phyloP scores from a whole-genome alignment of 2,888 invertebrate genomes.

The Spilarctia lutea region DNA sequence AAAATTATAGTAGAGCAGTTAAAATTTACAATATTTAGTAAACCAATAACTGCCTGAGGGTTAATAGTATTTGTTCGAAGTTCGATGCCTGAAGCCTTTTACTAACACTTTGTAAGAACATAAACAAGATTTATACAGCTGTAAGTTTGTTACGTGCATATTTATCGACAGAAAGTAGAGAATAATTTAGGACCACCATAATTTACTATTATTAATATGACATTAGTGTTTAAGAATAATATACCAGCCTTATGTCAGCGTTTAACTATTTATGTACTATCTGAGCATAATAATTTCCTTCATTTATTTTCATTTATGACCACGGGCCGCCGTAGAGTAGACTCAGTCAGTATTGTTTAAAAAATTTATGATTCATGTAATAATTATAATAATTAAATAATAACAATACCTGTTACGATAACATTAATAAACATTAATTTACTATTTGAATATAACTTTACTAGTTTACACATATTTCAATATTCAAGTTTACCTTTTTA shows the following conservation, averaged over 20 bases:
- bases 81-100: constrained; percentile 31
- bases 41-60: background rate
- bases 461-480: background rate
- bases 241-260: constrained; percentile 25
- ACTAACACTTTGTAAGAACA: constrained; percentile 33
- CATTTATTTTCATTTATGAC: constrained; percentile 50
- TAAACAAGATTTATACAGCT: constrained; percentile 40
- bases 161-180: constrained; percentile 44
- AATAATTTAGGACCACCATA: constrained; percentile 33
- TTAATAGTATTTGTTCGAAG: constrained; percentile 8
- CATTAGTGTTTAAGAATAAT: constrained; percentile 45
- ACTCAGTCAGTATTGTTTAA: background rate
- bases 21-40: background rate
- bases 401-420: background rate
- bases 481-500: background rate
- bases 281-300: constrained; percentile 41
- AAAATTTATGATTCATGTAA: background rate
- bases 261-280: constrained; percentile 37
- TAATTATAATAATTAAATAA: background rate
- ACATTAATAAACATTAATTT: background rate
- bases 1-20: background rate
- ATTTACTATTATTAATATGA: constrained; percentile 46
- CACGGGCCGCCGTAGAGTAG: constrained; percentile 18
- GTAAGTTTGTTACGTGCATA: constrained; percentile 29
- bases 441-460: background rate